phyloP scores from a whole-genome alignment of 2,888 invertebrate genomes.

The Cryptocephalus moraei region DNA sequence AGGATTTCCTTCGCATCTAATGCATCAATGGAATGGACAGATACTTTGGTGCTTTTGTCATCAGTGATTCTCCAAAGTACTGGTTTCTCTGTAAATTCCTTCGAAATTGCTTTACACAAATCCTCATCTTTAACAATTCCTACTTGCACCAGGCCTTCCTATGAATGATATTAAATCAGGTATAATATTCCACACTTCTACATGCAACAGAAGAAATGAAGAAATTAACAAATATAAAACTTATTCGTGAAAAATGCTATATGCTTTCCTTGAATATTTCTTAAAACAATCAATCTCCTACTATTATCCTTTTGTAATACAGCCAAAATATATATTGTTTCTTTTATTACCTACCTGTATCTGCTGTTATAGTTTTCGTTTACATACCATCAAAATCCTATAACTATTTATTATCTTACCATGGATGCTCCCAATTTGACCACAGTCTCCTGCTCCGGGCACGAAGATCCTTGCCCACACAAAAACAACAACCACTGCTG shows the following conservation, averaged over 20 bases:
- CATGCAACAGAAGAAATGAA: too few species aligned
- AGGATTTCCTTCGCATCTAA: slow-evolving; percentile 46
- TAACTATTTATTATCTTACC: slow-evolving; percentile 36
- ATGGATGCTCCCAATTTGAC: slow-evolving; percentile 63
- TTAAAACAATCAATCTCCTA: too few species aligned
- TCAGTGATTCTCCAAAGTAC: slow-evolving; percentile 31
- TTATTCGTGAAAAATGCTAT: too few species aligned
- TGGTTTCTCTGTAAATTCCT: slow-evolving; percentile 23
- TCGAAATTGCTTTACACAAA: slow-evolving; percentile 41
- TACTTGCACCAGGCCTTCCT: slow-evolving; percentile 43
- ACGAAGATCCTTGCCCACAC: slow-evolving; percentile 46
- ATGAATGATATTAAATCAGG: slow-evolving; percentile 1
- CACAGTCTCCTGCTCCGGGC: slow-evolving; percentile 45
- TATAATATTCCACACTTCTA: too few species aligned
- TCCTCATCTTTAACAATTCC: slow-evolving; percentile 38
- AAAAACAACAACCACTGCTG: slow-evolving; percentile 48
- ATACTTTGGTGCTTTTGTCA: slow-evolving; percentile 12
- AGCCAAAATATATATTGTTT: too few species aligned
- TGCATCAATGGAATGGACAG: slow-evolving; percentile 24
- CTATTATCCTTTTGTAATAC: too few species aligned
- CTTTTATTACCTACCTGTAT: too few species aligned
- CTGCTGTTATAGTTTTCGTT: too few species aligned
- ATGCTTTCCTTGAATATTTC: too few species aligned
- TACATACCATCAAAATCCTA: too few species aligned
- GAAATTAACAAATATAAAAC: too few species aligned